Evolutionary conservation across 2,113 vertebrate genomes (phyloP).

Genomic region (Procavia capensis): DNA sequence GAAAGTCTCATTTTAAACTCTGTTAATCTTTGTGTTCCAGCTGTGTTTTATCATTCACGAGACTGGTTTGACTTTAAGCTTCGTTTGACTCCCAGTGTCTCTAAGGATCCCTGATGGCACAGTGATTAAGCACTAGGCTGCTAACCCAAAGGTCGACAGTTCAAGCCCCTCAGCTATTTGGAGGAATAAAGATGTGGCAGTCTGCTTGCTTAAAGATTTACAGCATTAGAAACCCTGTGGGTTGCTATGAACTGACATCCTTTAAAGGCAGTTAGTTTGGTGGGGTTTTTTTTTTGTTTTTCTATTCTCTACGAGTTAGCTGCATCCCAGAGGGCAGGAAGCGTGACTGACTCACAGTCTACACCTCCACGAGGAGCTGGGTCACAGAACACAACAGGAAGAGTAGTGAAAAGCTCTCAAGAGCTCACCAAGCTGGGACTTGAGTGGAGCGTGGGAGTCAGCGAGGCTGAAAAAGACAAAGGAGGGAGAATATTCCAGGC

Average conservation of each 20-base stretch:
- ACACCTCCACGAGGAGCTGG: not conserved
- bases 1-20: not conserved
- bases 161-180: too few species aligned
- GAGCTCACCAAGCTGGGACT: not conserved
- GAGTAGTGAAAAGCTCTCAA: not conserved
- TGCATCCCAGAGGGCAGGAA: not conserved
- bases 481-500: not conserved
- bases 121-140: too few species aligned
- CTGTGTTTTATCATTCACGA: not conserved
- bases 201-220: too few species aligned
- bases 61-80: not conserved
- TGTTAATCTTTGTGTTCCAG: not conserved
- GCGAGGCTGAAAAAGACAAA: not conserved
- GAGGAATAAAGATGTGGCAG: too few species aligned
- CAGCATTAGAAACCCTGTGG: too few species aligned
- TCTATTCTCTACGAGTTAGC: not conserved
- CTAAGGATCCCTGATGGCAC: too few species aligned
- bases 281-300: too few species aligned
- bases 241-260: too few species aligned
- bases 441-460: not conserved
- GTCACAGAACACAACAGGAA: not conserved
- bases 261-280: too few species aligned
- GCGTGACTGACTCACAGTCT: not conserved
- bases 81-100: not conserved
- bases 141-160: too few species aligned